phyloP scores from a whole-genome alignment of 1,140 invertebrate genomes.

The Brachionus rotundiformis region DNA sequence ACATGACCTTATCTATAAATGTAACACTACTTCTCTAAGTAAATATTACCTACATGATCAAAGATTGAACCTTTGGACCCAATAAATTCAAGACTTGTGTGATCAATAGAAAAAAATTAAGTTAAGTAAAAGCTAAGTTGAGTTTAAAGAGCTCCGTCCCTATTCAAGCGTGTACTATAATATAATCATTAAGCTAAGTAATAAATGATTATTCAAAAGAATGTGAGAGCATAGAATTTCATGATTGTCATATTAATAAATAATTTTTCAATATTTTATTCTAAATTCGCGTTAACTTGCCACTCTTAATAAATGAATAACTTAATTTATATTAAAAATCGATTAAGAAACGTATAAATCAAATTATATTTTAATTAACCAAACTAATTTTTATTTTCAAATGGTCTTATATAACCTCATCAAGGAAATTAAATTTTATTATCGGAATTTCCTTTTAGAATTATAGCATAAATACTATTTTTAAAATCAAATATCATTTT shows the following conservation, averaged over 20 bases:
- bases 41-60: neutral
- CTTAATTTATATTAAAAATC: neutral
- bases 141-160: neutral
- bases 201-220: neutral
- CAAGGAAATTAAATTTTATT: neutral
- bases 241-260: constrained; percentile 14
- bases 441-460: too few relatives aligned
- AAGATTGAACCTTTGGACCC: neutral
- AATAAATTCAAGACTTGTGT: neutral
- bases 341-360: neutral
- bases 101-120: neutral
- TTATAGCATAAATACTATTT: too few relatives aligned
- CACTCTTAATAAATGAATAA: neutral
- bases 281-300: neutral
- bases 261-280: constrained; percentile 19
- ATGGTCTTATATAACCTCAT: neutral
- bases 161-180: neutral
- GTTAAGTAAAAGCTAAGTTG: neutral
- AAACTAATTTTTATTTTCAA: neutral
- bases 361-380: constrained; percentile 6
- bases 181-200: neutral
- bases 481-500: neutral
- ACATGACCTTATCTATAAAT: constrained; percentile 24
- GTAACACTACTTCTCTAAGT: neutral
- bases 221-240: neutral